Evolutionary conservation across 92 coral and sea anemone genomes (phyloP), one percentile per base, ranked within the genome.

Genomic region (Micromussa lordhowensis): DNA sequence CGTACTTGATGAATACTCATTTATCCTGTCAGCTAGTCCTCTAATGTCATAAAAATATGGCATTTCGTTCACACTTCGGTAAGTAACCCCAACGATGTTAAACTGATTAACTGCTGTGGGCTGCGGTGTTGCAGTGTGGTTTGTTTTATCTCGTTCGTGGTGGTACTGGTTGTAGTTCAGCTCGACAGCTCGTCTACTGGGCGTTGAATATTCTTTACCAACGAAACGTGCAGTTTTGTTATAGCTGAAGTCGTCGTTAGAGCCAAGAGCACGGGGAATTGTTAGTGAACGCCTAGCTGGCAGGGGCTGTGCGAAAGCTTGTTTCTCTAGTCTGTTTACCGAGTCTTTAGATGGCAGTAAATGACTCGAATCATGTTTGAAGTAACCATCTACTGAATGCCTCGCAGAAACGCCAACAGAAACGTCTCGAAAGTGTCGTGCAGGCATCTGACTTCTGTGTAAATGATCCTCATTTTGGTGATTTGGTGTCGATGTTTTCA

Each of bases 11-110:
- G 57, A 24, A 38, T 16, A 57, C 11, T 74, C 70, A 3, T 44
- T 26, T 8, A 57, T 21, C 18, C 73, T 31, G 73, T 75, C 16
- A 51, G 57, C 35, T 29, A 58, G 17, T 57, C 70, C 81, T 74
- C 44, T 84, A 15, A 75, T 84, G 66, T 72, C 80, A 30, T 58
- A 38, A 84, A 84, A 84, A 75, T 84, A n/a, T 24, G 88, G 81
- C 72, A 32, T 57, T 73, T 75, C 63, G 81, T 38, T 68, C 80
- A 84, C 88, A 30, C 88, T 63, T 18, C 79, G 73, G 3, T 59
- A 74, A 18, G 88, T 84, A 13, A 84, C 81, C 35, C 88, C 88
- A 74, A 84, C 88, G 4, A 84, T 35, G 32, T 75, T 69, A 26
- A 84, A 74, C n/a, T n/a, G n/a, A 31, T 75, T 55, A 44, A 8